A percentile compares a stretch with the other conserved stretches of the same genome.
phyloP scores from a whole-genome alignment of 2,888 invertebrate genomes.

The Lithophane semibrunnea region DNA sequence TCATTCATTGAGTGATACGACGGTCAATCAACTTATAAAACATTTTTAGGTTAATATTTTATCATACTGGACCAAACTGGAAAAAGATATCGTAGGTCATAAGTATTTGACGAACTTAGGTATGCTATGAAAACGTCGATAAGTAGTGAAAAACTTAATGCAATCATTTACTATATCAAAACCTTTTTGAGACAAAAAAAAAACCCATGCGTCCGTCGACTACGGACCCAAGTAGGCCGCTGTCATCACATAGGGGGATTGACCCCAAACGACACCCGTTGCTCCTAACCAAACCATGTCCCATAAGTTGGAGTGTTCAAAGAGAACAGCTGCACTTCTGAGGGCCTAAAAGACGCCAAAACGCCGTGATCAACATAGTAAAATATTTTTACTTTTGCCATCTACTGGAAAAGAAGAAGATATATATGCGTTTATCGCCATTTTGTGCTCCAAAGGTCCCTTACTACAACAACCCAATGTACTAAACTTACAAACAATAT shows the following conservation, averaged over 20 bases:
- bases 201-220: too few species aligned
- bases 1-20: neutral
- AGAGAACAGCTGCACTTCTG: too few species aligned
- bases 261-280: too few species aligned
- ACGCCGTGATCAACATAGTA: too few species aligned
- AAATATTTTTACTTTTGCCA: too few species aligned
- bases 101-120: neutral
- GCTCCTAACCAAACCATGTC: too few species aligned
- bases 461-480: neutral
- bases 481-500: neutral
- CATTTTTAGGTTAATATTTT: neutral
- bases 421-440: neutral
- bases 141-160: neutral
- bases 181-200: neutral
- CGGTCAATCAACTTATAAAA: slow-evolving; percentile 7
- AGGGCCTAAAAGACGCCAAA: too few species aligned
- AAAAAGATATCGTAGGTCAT: neutral
- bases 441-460: neutral
- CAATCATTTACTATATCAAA: neutral
- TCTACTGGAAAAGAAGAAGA: too few species aligned
- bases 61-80: neutral
- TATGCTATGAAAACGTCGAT: neutral
- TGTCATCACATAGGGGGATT: too few species aligned
- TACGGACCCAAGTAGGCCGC: too few species aligned
- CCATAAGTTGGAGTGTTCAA: too few species aligned